Evolutionary conservation across 2,797 vertebrate species (phyloP).

Genomic region (Carcharodon carcharias): DNA sequence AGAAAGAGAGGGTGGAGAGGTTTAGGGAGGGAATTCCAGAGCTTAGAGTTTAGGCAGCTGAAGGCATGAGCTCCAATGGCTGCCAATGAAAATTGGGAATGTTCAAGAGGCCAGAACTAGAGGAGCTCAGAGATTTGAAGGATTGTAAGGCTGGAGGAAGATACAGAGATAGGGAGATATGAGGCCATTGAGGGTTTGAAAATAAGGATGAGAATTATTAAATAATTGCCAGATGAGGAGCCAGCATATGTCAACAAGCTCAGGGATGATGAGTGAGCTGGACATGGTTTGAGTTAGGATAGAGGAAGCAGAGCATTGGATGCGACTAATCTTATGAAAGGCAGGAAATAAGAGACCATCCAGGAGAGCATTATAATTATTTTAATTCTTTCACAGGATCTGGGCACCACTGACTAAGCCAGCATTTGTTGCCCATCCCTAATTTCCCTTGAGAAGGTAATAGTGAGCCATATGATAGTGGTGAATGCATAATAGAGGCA

Average conservation of each 20-base stretch:
- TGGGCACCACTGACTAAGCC: no score
- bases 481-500: no score
- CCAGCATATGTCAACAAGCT: neutral
- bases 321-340: neutral
- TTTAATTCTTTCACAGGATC: no score
- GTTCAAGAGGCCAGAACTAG: neutral
- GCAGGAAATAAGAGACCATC: neutral
- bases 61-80: neutral
- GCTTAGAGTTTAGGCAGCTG: neutral
- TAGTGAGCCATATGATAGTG: no score
- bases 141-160: neutral
- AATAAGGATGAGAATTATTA: neutral
- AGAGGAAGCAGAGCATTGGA: neutral
- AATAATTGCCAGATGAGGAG: neutral
- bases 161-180: neutral
- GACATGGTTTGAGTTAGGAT: neutral
- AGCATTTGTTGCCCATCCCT: no score
- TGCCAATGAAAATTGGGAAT: neutral
- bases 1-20: neutral
- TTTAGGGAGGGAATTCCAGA: neutral
- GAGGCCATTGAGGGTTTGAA: no score
- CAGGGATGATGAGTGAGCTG: neutral
- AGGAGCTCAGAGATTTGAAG: neutral
- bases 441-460: no score
- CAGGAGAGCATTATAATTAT: neutral